Percentiles rank a stretch among this genome's conserved stretches.
Evolutionary conservation across 37 sponge, comb jelly and placozoan species (phyloP).

Genomic region (Tethya wilhelma): DNA sequence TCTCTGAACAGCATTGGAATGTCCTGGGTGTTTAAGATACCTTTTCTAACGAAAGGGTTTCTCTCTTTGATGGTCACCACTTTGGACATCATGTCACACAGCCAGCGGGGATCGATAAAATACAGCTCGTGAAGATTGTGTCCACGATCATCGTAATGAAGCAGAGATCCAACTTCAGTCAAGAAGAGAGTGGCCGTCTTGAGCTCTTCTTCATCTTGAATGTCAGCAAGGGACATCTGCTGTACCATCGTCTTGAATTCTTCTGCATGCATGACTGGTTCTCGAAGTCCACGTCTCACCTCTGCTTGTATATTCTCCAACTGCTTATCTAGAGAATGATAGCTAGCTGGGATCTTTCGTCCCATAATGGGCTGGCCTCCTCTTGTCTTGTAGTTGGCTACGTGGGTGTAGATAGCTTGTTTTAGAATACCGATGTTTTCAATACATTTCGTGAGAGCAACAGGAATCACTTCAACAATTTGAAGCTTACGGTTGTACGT

Average conservation of each 20-base stretch:
- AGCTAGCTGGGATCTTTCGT: slow-evolving; percentile 86
- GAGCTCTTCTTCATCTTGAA: slow-evolving; percentile 79
- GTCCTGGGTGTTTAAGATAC: slow-evolving; percentile 58
- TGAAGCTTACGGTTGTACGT: slow-evolving; percentile 57
- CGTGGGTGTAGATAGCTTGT: slow-evolving; percentile 84
- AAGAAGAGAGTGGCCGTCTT: slow-evolving; percentile 84
- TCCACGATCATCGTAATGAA: slow-evolving; percentile 88
- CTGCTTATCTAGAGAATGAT: slow-evolving; percentile 75
- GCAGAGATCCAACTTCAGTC: slow-evolving; percentile 83
- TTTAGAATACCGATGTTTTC: slow-evolving; percentile 78
- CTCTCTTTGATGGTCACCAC: slow-evolving; percentile 80
- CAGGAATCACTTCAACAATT: slow-evolving; percentile 57
- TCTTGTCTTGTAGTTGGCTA: slow-evolving; percentile 53
- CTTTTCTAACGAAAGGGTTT: slow-evolving; percentile 81
- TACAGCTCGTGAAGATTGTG: slow-evolving; percentile 83
- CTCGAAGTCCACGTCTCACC: slow-evolving; percentile 38
- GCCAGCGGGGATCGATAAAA: slow-evolving; percentile 92
- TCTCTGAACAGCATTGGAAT: slow-evolving; percentile 73
- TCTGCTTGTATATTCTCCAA: slow-evolving; percentile 69
- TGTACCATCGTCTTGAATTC: slow-evolving; percentile 76
- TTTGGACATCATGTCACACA: slow-evolving; percentile 90
- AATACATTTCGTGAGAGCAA: slow-evolving; percentile 55
- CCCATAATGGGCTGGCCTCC: slow-evolving; percentile 76
- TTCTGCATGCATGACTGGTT: slow-evolving; percentile 78
- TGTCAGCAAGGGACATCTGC: slow-evolving; percentile 65